phyloP scores from a whole-genome alignment of 23 tunicate genomes.

The Ascidia mentula region DNA sequence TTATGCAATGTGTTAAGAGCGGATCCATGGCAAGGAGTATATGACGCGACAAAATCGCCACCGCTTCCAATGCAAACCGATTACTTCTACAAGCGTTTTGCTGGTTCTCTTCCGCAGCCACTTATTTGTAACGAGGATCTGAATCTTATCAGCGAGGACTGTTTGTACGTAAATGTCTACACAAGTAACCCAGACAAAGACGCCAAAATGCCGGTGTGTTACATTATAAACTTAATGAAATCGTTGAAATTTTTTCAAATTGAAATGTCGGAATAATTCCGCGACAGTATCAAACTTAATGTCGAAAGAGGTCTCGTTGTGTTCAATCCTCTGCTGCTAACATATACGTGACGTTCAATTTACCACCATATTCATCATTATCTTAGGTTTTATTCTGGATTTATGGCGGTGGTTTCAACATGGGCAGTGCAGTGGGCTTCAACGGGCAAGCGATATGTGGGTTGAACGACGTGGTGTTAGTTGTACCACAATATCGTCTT shows the following conservation, averaged over 20 bases:
- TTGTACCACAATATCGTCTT: conserved; percentile 64
- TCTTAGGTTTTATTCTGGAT: conserved; percentile 62
- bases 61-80: conserved; percentile 9
- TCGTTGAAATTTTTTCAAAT: too few relatives aligned
- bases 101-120: neutral
- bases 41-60: conserved; percentile 2
- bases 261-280: too few relatives aligned
- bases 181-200: conserved; percentile 4
- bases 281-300: too few relatives aligned
- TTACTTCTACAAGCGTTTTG: neutral
- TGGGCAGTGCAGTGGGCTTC: conserved; percentile 27
- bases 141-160: conserved; percentile 2
- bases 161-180: conserved; percentile 23
- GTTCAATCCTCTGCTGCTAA: too few relatives aligned
- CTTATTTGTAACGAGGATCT: neutral
- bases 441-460: conserved; percentile 34
- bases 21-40: conserved; percentile 24
- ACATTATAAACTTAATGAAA: too few relatives aligned
- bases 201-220: conserved; percentile 24
- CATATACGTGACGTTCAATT: too few relatives aligned
- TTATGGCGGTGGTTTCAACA: conserved; percentile 74
- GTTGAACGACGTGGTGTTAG: conserved; percentile 66
- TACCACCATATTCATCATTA: too few relatives aligned
- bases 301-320: too few relatives aligned
- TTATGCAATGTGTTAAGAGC: neutral